A percentile compares a stretch with the other conserved stretches of the same genome.
phyloP scores from a whole-genome alignment of 2,113 vertebrate species.

The Callipepla squamata region DNA sequence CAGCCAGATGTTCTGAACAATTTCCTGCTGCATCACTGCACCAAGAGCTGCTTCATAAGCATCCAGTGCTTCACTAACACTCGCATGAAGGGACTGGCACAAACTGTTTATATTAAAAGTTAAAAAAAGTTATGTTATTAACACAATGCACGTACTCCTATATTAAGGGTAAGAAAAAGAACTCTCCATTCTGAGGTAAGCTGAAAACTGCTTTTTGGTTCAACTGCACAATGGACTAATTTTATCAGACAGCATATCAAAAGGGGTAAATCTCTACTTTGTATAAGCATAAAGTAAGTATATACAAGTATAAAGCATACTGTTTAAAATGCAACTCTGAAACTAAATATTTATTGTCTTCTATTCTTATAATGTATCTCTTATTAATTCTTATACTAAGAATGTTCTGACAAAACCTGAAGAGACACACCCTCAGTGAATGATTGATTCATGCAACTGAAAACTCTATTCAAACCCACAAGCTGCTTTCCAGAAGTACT shows the following conservation, averaged over 20 bases:
- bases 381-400: background rate
- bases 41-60: constrained; percentile 93
- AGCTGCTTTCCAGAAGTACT: constrained; percentile 16
- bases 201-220: background rate
- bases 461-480: background rate
- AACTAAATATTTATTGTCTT: background rate
- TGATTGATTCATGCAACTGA: background rate
- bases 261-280: background rate
- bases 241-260: background rate
- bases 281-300: background rate
- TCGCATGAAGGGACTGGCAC: constrained; percentile 88
- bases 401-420: background rate
- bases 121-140: background rate
- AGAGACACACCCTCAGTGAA: background rate
- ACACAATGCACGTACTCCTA: background rate
- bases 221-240: background rate
- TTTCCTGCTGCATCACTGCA: constrained; percentile 82
- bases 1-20: constrained; percentile 91
- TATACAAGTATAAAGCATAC: background rate
- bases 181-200: background rate
- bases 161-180: background rate
- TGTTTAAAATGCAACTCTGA: background rate
- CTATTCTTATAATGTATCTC: background rate
- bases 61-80: constrained; percentile 82
- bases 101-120: constrained; percentile 80